Percentiles rank a stretch among this genome's conserved stretches.
Evolutionary conservation across 1,140 invertebrate species (phyloP).

Genomic region (Aricia agestis): DNA sequence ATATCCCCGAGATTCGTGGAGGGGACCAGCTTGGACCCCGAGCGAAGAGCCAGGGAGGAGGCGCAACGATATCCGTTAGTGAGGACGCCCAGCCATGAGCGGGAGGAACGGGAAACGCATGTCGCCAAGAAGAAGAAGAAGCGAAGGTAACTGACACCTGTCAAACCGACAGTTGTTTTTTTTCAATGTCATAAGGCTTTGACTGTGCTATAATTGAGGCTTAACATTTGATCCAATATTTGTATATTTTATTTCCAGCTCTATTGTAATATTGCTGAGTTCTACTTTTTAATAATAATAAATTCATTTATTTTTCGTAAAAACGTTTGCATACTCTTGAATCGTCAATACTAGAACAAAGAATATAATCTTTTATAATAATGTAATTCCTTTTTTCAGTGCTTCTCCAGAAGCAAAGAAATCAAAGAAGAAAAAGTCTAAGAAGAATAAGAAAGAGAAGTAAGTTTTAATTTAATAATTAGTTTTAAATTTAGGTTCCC

Average conservation of each 20-base stretch:
- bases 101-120: conserved; percentile 55
- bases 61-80: conserved; percentile 80
- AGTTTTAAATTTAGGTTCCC: conserved; percentile 11
- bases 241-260: too few relatives aligned
- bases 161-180: not conserved
- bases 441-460: conserved; percentile 83
- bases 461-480: conserved; percentile 51
- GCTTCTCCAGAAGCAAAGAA: conserved; percentile 80
- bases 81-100: conserved; percentile 77
- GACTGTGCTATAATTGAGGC: too few relatives aligned
- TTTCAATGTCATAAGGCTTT: not conserved
- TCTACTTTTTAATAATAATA: too few relatives aligned
- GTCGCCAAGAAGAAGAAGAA: conserved; percentile 76
- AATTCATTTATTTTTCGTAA: too few relatives aligned
- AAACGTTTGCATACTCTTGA: not conserved
- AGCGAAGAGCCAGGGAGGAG: conserved; percentile 80
- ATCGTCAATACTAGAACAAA: too few relatives aligned
- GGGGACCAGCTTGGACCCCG: conserved; percentile 93
- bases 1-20: conserved; percentile 96
- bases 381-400: conserved; percentile 59
- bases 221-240: too few relatives aligned
- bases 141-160: conserved; percentile 42
- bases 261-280: too few relatives aligned
- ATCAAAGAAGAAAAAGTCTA: conserved; percentile 82
- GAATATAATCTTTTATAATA: not conserved